Base-by-base conservation (phyloP, 2,113 vertebrate genomes). In the Meriones unguiculatus region DNA sequence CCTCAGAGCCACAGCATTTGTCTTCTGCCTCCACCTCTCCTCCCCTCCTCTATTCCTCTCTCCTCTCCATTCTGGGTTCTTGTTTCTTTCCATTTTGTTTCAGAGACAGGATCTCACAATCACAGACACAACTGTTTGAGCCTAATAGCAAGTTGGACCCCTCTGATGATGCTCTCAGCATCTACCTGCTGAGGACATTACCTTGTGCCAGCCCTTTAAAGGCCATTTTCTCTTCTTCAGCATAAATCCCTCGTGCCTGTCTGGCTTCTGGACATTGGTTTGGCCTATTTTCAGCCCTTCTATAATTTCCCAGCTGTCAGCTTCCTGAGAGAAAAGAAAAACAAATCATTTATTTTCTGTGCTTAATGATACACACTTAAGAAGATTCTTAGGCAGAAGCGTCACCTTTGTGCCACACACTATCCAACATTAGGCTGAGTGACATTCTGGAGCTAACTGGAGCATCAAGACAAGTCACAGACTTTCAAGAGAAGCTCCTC, bases 221-320 rank as follows among this genome's bases (percentile, higher is more conserved):
- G 99, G 99, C 99, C 99, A 99, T 99, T 99, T 99, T 98, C 99
- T 99, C 98, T 99, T 99, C 98, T 99, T 99, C 98, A 99, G 98
- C 99, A 99, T 99, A 98, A 99, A 99, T 25, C 99, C 99, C 98
- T 99, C 99, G 38, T 99, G 99, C 98, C 99, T 99, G 94, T 99
- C 99, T 97, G 99, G 99, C 98, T 99, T 99, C 98, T 99, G 99
- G 95, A 99, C 99, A 97, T 99, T 99, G 95, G 99, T 99, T 96
- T 99, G 99, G 89, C 99, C 99, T 95, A 99, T 99, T 98, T 99
- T 99, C 98, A 99, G 98, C 76, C 99, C 99, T 98, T 99, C 99
- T 94, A 99, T 99, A 98, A 99, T 99, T 98, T 99, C 99, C 99
- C 99, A 99, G 98, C 99, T 99, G 98, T 99, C 99, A 91, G 99